Evolutionary conservation across 1,140 invertebrate genomes (phyloP), one percentile per base, ranked within the genome.

Genomic region (Leguminivora glycinivorella): DNA sequence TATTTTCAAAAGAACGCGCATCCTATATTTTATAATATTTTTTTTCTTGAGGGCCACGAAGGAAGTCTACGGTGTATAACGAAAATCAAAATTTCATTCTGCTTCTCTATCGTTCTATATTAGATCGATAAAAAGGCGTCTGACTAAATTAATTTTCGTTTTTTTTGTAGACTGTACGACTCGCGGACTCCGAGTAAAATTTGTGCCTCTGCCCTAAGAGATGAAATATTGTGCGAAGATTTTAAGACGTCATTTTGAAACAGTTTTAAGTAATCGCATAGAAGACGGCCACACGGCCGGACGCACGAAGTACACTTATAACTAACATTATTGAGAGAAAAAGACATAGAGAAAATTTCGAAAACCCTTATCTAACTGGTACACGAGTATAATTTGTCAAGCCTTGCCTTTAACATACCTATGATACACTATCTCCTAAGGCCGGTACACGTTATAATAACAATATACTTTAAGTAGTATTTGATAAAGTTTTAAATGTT

Each of bases 331-430:
- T 85, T 79, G 83, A 89, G 86, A 90, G 87, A 88, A 84, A 80
- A 81, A 84, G 86, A 89, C 81, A 81, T 82, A 88, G 87, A 89
- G 88, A 88, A 88, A 89, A 77, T 77, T 90, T 87, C 71, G 82
- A 88, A 89, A 89, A 85, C 68, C 77, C 83, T 88, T 88, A 87
- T 74, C 56, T 85, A 88, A 68, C 76, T 77, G 71, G 80, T 84
- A 85, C 81, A 80, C 72, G 75, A 78, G 77, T 80, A 80, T 79
- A 77, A 80, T 81, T 77, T 78, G 72, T 81, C 77, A 88, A 88
- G 87, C 84, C 83, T 77, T 80, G 74, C 80, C 77, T 78, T 80
- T 84, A 84, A 84, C 82, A 83, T 77, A 76, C 77, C 80, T 88
- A 83, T 79, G 79, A 56, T 76, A 80, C 52, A 25, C 31, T 87